Evolutionary conservation across 1,140 invertebrate species (phyloP).

Genomic region (Drosophila parabipectinata): DNA sequence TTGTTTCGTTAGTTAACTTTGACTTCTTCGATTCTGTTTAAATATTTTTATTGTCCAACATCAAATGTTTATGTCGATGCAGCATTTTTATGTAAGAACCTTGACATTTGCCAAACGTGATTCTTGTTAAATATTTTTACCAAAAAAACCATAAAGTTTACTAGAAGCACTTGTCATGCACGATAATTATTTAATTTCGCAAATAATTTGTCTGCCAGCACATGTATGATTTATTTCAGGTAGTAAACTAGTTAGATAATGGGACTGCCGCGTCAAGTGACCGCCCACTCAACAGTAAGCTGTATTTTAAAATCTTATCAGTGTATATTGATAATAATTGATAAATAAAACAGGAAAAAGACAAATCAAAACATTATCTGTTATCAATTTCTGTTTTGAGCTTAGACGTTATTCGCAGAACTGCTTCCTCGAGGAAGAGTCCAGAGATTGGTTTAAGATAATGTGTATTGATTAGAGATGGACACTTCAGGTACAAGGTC

Average conservation of each 20-base stretch:
- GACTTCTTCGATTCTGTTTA: neutral
- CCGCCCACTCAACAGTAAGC: constrained; percentile 11
- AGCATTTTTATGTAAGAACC: constrained; percentile 34
- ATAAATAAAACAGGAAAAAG: constrained; percentile 20
- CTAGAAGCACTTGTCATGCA: constrained; percentile 1
- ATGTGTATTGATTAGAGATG: constrained; percentile 15
- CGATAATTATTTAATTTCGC: constrained; percentile 9
- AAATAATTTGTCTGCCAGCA: neutral
- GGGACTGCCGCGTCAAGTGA: constrained; percentile 11
- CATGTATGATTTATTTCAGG: constrained; percentile 25
- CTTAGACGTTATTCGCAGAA: constrained; percentile 7
- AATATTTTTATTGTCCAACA: constrained; percentile 10
- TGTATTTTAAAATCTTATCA: constrained; percentile 52
- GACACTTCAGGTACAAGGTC: constrained; percentile 21
- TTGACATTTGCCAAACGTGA: constrained; percentile 67
- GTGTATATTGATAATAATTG: constrained; percentile 37
- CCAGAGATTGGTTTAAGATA: neutral
- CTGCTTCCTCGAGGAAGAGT: constrained; percentile 10
- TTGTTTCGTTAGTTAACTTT: constrained; percentile 4
- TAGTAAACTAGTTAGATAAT: constrained; percentile 17
- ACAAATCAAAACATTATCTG: neutral
- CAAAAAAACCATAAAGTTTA: neutral
- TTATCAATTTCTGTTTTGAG: constrained; percentile 12
- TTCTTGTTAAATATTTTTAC: constrained; percentile 22
- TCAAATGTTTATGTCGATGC: constrained; percentile 23